Evolutionary conservation across 2,888 invertebrate species (phyloP), one percentile per base, ranked within the genome.

Genomic region (Argyresthia albistria): DNA sequence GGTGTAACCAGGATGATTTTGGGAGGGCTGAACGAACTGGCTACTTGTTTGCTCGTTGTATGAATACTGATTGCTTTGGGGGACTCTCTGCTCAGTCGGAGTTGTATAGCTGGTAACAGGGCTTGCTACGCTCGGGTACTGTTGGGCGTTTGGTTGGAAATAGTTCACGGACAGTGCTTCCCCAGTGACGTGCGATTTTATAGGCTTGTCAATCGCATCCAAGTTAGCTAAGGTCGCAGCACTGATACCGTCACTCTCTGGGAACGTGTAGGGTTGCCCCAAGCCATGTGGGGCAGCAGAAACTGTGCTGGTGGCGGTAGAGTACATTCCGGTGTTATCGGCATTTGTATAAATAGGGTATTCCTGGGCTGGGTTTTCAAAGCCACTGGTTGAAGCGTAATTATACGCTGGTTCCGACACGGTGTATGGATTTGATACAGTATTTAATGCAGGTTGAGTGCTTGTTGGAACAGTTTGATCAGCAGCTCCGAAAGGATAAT

Each of bases 1-100:
- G 8, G 84, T 82, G 60, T 91, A 92, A 46, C 91, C 92, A 4
- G 91, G 91, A 67, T 92, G 91, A 53, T 87, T 88, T 62, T 89
- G 87, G 56, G 74, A 83, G 25, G 66, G 69, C 54, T 77, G 79
- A 1, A 62, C 63, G 57, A 73, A 77, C 57, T 59, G 72, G 1
- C 61, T 56, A 36, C 62, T 69, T 1, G 58, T 25, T 55, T 73
- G 71, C 39, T 75, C 70, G 8, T 62, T 55, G 52, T 70, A 69
- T 0, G 61, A 54, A 47, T 67, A 74, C 1, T 64, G 51, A 14
- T 54, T 65, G 25, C 42, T 11, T 51, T 52, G 53, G 25, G 48
- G 39, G 10, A 46, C 65, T n/a, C 49, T 66, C 51, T 66, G 67
- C 11, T 75, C 73, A 0, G 64, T 51, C 1, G 59, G 54, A 39